These are phyloP conservation scores for Phthorimaea operculella DNA, from an alignment of 1,140 invertebrate species.

Conservation along the genomic window DNA sequence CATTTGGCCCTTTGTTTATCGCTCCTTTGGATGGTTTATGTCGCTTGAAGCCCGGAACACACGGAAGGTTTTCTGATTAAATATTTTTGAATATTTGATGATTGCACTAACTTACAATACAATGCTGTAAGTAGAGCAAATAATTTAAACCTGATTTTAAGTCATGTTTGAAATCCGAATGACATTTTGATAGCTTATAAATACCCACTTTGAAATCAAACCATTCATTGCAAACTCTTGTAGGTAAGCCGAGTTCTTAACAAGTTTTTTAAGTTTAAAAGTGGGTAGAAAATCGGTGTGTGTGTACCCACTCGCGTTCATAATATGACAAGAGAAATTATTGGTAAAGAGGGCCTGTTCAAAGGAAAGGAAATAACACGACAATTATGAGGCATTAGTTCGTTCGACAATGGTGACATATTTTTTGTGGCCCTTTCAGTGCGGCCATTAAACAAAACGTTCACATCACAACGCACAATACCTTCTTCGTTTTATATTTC, in stretches of 20 bases:
- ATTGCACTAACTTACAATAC: too few species aligned
- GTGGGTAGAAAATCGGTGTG: constrained; percentile 15
- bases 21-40: constrained; percentile 30
- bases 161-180: too few species aligned
- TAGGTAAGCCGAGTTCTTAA: too few species aligned
- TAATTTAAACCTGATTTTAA: too few species aligned
- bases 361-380: constrained; percentile 52
- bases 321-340: constrained; percentile 46
- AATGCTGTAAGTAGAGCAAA: too few species aligned
- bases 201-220: too few species aligned
- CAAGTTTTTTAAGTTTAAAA: not conserved
- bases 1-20: constrained; percentile 54
- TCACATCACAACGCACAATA: constrained; percentile 18
- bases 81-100: not conserved
- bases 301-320: constrained; percentile 23
- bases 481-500: constrained; percentile 17
- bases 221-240: too few species aligned
- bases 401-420: constrained; percentile 38
- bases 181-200: too few species aligned
- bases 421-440: constrained; percentile 39
- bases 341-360: constrained; percentile 31
- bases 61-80: constrained; percentile 13
- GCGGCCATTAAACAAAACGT: constrained; percentile 27
- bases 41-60: constrained; percentile 23
- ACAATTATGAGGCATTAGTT: constrained; percentile 46